These are phyloP conservation scores for Tamias sibiricus DNA, from an alignment of 2,113 vertebrate genomes.

Conservation along the genomic window DNA sequence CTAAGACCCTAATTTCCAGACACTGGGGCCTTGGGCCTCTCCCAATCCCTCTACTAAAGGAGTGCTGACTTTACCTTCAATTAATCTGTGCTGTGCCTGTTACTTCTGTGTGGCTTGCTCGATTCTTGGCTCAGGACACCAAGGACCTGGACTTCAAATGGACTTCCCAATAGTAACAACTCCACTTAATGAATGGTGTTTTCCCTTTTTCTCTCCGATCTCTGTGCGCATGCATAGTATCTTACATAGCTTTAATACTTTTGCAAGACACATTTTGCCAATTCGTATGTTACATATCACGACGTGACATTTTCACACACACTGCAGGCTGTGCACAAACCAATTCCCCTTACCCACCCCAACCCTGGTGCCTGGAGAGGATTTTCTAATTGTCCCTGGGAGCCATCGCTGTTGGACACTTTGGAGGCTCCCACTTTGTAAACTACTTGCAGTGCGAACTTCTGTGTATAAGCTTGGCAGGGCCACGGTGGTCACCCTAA, in stretches of 20 bases:
- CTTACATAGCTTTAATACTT: not conserved
- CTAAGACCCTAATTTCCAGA: too few species aligned
- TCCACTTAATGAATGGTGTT: not conserved
- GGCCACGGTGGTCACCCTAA: not conserved
- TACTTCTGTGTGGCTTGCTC: too few species aligned
- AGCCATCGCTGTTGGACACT: not conserved
- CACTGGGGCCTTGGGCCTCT: too few species aligned
- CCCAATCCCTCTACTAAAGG: too few species aligned
- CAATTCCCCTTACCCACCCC: not conserved
- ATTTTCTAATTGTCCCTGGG: slow-evolving; percentile 8
- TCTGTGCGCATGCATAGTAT: not conserved
- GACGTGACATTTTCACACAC: slow-evolving; percentile 10
- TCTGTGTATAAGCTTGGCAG: not conserved
- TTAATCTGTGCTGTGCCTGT: too few species aligned
- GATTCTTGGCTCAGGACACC: too few species aligned
- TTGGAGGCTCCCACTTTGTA: not conserved
- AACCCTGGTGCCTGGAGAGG: not conserved
- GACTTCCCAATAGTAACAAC: too few species aligned
- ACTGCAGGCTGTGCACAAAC: not conserved
- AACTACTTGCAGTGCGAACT: not conserved
- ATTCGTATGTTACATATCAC: not conserved
- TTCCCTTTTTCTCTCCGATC: not conserved
- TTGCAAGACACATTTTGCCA: slow-evolving; percentile 12
- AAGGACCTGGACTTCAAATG: too few species aligned
- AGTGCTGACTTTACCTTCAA: too few species aligned